Base-by-base conservation (phyloP, 2,888 invertebrate species). In the Tridacna gigas region DNA sequence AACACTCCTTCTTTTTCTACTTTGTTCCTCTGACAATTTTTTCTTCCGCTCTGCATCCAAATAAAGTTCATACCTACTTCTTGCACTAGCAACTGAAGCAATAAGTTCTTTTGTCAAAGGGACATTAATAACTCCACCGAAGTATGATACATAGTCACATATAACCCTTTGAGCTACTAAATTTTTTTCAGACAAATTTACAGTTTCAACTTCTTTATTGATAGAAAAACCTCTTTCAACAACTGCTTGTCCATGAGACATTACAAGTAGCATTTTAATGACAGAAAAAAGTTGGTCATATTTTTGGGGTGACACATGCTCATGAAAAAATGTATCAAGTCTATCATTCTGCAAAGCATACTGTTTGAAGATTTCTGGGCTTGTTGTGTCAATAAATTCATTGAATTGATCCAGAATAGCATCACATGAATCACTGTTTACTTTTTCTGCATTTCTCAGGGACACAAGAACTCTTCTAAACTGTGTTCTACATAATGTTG, bases 391-490 rank as follows among this genome's bases (percentile, higher is more conserved):
- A 25, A 74, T 74, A 37, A 74, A 74, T 26, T 74, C 74, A 61
- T 15, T 61, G 22, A 61, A 74, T 61, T 80, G 67, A 22, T 75
- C 60, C 18, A 60, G n/a, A 67, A 80, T 69, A 45, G 15, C 11
- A 71, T 65, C 74, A 83, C 80, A 83, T 13, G 60, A 75, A 28
- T 60, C 56, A n/a, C 76, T 65, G 51, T 80, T 74, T 3, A 81
- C 77, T 22, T 48, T 81, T 18, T 73, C 69, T 60, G 65, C 56
- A 83, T 51, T 77, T 20, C 26, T 63, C 61, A 83, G 61, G 0
- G 67, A 26, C 37, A 28, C 28, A 18, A 81, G 67, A 9, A 83
- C 63, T 74, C 77, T 77, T 73, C 45, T 83, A 51, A 86, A 82
- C 9, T 69, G 63, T 73, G 67, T 48, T 37, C 18, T 77, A 74